Evolutionary conservation across 2,113 vertebrate species (phyloP), one percentile per base, ranked within the genome.

Genomic region (Rattus rattus): DNA sequence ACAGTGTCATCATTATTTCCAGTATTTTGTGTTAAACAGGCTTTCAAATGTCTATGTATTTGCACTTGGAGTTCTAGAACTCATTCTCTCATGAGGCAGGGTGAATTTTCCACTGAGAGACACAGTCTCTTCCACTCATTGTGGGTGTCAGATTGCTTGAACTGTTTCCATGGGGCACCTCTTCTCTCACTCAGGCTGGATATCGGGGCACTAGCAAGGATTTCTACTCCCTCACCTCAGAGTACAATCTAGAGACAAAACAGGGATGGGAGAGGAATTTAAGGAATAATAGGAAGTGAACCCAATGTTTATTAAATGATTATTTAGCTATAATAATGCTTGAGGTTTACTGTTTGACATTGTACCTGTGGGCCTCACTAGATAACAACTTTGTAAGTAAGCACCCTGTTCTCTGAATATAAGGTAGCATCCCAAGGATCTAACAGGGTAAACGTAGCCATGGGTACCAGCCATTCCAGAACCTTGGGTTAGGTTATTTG

Each of bases 151-250:
- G 26, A 1, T 0, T 69, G 49, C 9, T 39, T 56, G 39, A 47
- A 84, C 10, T 65, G 9, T 67, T 47, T 47, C 12, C 16, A 7
- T 9, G 12, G 56, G 20, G 20, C n/a, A 33, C 2, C 2, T 47
- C 90, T 94, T 54, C 63, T 92, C 52, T 47, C 30, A 33, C 36
- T 83, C 28, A n/a, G 28, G 61, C 95, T 96, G 59, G 16, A 54
- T 63, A 61, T 73, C 83, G 83, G 3, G 70, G 19, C 5, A 12
- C 28, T 39, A 80, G 36, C n/a, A 59, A 59, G 28, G 39, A 65
- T n/a, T 28, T 69, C 28, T 10, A 8, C 11, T n/a, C 2, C 84
- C 80, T 85, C 7, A 12, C 8, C 59, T 94, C 19, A 61, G n/a
- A 90, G 85, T 75, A 20, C 12, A 70, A 43, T 59, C 65, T 52